phyloP scores from a whole-genome alignment of 2,797 vertebrate genomes.

The Garrulus glandarius region DNA sequence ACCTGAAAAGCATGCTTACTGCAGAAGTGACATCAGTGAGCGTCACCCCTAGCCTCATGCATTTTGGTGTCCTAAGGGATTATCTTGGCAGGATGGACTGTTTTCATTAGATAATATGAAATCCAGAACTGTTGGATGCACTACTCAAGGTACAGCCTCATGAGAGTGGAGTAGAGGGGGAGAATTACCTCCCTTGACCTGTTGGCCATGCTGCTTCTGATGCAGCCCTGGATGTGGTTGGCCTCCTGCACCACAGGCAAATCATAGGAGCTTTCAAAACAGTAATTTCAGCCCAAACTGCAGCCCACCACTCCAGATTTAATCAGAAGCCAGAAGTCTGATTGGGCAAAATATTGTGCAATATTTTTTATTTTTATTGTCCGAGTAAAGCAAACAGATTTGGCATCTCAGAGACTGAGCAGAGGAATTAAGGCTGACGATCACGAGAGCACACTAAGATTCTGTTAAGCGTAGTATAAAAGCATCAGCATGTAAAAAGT shows the following conservation, averaged over 20 bases:
- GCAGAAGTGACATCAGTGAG: neutral
- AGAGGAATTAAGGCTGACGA: neutral
- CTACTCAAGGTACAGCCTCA: neutral
- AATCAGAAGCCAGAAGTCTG: neutral
- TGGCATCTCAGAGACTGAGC: neutral
- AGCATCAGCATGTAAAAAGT: neutral
- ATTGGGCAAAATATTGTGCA: neutral
- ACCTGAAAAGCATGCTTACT: neutral
- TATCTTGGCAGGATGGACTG: neutral
- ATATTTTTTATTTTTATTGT: neutral
- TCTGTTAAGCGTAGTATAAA: neutral
- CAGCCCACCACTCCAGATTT: neutral
- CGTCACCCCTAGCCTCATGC: neutral
- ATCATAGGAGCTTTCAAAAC: neutral
- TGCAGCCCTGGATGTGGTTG: neutral
- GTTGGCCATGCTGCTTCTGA: neutral
- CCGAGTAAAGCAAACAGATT: neutral
- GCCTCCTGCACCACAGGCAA: neutral
- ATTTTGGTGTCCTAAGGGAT: neutral
- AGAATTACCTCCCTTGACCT: neutral
- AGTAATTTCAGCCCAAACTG: neutral
- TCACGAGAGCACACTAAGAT: neutral
- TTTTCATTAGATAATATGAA: neutral
- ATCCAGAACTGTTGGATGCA: neutral
- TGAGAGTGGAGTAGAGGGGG: neutral